Percentiles rank a stretch among this genome's conserved stretches.
Conservation (phyloP, 1,140 invertebrate genomes). For the Drosophila tsacasi region DNA sequence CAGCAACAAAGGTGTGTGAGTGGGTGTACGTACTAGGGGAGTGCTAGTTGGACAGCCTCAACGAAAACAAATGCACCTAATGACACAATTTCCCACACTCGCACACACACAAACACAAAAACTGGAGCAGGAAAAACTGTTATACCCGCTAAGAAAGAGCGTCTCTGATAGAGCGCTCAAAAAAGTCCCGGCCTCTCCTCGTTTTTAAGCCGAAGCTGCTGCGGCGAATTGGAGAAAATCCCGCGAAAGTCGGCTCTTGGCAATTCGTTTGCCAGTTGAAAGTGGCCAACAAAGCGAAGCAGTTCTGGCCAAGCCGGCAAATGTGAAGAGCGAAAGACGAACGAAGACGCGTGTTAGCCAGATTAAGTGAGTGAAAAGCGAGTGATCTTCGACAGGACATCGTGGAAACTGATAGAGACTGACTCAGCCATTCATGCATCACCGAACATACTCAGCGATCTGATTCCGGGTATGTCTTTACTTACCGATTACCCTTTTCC, state of each 20-base stretch:
- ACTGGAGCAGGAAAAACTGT: slow-evolving; percentile 64
- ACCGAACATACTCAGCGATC: not conserved
- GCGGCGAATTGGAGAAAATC: slow-evolving; percentile 55
- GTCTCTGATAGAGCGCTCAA: slow-evolving; percentile 37
- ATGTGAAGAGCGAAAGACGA: slow-evolving; percentile 31
- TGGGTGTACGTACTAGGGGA: slow-evolving; percentile 1
- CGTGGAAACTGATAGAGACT: not conserved
- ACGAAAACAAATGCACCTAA: slow-evolving; percentile 83
- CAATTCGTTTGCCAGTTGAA: slow-evolving; percentile 58
- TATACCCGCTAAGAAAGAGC: slow-evolving; percentile 65
- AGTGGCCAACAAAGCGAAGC: slow-evolving; percentile 72
- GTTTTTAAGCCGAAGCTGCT: slow-evolving; percentile 28
- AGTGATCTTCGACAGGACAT: slow-evolving; percentile 4
- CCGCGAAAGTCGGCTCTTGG: slow-evolving; percentile 16
- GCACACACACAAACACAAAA: slow-evolving; percentile 34
- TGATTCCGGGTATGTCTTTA: slow-evolving; percentile 35
- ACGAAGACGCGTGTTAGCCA: slow-evolving; percentile 18
- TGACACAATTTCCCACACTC: slow-evolving; percentile 74
- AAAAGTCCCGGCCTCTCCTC: slow-evolving; percentile 22
- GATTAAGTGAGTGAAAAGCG: slow-evolving; percentile 17
- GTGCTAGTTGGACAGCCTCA: slow-evolving; percentile 55
- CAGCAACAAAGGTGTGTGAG: slow-evolving; percentile 31
- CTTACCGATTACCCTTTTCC: not conserved
- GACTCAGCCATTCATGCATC: not conserved
- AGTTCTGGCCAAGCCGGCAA: slow-evolving; percentile 67